Conservation (phyloP, 1,140 invertebrate species). For the Procambarus clarkii region DNA sequence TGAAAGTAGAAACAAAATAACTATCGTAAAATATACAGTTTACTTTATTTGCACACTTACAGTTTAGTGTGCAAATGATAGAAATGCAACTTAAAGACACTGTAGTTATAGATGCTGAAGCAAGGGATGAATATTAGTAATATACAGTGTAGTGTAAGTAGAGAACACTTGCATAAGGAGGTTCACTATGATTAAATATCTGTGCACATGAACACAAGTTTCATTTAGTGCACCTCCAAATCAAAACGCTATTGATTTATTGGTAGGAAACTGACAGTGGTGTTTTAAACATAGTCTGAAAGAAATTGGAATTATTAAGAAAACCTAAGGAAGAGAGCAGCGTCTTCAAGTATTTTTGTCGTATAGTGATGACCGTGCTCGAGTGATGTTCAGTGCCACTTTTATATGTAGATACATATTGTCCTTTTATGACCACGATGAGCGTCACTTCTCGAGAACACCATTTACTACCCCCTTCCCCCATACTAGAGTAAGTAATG, state of each 20-base stretch:
- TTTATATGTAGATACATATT: conserved; percentile 1
- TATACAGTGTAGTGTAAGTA: neutral
- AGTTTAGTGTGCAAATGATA: too few relatives aligned
- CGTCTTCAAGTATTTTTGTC: conserved; percentile 40
- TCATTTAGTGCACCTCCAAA: neutral
- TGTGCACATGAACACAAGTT: neutral
- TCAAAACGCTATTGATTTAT: neutral
- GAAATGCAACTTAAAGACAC: too few relatives aligned
- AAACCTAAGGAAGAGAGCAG: neutral
- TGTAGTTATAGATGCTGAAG: neutral
- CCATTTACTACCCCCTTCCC: neutral
- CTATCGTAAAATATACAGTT: too few relatives aligned
- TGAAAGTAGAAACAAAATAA: too few relatives aligned
- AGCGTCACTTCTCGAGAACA: neutral
- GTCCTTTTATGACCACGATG: conserved; percentile 3
- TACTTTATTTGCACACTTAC: too few relatives aligned
- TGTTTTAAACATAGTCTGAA: neutral
- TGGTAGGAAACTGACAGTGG: neutral
- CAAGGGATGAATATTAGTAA: neutral
- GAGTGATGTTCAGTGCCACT: conserved; percentile 51
- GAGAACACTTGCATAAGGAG: neutral
- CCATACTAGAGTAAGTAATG: neutral
- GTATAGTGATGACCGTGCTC: conserved; percentile 22
- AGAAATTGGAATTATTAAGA: neutral
- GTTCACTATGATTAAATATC: neutral